These are phyloP conservation scores for Drosophila simulans DNA, from an alignment of 1,140 invertebrate species.

Conservation along the genomic window DNA sequence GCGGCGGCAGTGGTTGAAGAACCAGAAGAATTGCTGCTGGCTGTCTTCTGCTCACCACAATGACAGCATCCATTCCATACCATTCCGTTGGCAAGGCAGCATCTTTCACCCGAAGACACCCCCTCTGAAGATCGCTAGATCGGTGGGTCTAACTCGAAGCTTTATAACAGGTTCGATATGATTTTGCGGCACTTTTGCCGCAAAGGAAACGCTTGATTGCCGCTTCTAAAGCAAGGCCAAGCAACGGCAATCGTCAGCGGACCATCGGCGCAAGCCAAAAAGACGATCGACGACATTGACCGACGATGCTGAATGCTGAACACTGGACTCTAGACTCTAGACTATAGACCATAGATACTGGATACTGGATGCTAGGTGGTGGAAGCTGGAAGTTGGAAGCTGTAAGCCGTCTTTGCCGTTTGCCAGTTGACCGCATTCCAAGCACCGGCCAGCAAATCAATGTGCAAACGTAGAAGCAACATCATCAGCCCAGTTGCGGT, in stretches of 20 bases:
- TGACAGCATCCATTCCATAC: constrained; percentile 32
- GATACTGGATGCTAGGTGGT: background rate
- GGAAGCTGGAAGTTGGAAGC: constrained; percentile 20
- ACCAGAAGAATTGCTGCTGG: constrained; percentile 15
- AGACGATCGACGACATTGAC: constrained; percentile 70
- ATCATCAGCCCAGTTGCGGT: constrained; percentile 22
- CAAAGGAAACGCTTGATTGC: constrained; percentile 78
- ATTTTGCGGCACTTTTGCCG: constrained; percentile 79
- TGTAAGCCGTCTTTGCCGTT: constrained; percentile 50
- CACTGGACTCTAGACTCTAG: background rate
- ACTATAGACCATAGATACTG: constrained; percentile 1
- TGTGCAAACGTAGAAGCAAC: constrained; percentile 66
- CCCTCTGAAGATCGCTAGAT: background rate
- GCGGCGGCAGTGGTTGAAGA: background rate
- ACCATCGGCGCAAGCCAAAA: constrained; percentile 36
- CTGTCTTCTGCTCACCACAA: constrained; percentile 21
- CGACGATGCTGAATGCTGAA: constrained; percentile 30
- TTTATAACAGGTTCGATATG: constrained; percentile 78
- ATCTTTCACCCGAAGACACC: constrained; percentile 61
- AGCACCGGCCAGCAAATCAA: constrained; percentile 66
- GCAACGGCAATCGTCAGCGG: constrained; percentile 58
- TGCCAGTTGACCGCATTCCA: constrained; percentile 77
- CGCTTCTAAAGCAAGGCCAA: constrained; percentile 77
- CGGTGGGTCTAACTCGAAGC: constrained; percentile 13
- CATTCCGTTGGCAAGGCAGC: constrained; percentile 27